Base-by-base conservation (phyloP, 2,797 vertebrate genomes). In the Pipistrellus nathusii region DNA sequence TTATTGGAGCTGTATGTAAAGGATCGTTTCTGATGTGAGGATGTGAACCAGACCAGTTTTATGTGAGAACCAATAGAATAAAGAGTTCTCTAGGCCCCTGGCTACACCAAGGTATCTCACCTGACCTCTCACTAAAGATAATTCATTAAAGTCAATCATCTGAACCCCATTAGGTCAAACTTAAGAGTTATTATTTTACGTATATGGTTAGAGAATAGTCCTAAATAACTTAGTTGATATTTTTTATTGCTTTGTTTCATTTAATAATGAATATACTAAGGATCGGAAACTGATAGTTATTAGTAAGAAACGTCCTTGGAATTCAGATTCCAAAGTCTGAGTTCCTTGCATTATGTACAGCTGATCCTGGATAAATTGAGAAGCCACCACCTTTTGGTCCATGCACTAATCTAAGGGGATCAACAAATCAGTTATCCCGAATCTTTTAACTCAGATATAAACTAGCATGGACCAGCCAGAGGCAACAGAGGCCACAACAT, bases 401-500 rank as follows among this genome's bases (percentile, higher is more conserved):
- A 35, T n/a, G 17, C n/a, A 88, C n/a, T n/a, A 93, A 38, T 13
- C 5, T n/a, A 86, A 57, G 7, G 27, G 46, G 10, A 76, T n/a
- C 21, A 38, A 81, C 9, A 44, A 48, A 18, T 41, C 38, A 32
- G 73, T 69, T 57, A 46, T 9, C n/a, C 23, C 41, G 30, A 53
- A 62, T 66, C 64, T 78, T 35, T 2, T 4, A 82, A 53, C 46
- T 71, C 10, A 44, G 27, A 59, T 64, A 77, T 73, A 92, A 90
- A 69, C 80, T 69, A 91, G 25, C n/a, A 90, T 8, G 25, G 23
- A 92, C 57, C 25, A 77, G 41, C 55, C n/a, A 83, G 35, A 94
- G n/a, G 75, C 44, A 90, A 95, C 8, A 7, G n/a, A 85, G 23
- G 8, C 7, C 76, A 81, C 46, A 91, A 51, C 53, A 8, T 23